Percentiles rank a stretch among this genome's conserved stretches.
Conservation (phyloP, 2,797 vertebrate genomes). For the Diceros bicornis region DNA sequence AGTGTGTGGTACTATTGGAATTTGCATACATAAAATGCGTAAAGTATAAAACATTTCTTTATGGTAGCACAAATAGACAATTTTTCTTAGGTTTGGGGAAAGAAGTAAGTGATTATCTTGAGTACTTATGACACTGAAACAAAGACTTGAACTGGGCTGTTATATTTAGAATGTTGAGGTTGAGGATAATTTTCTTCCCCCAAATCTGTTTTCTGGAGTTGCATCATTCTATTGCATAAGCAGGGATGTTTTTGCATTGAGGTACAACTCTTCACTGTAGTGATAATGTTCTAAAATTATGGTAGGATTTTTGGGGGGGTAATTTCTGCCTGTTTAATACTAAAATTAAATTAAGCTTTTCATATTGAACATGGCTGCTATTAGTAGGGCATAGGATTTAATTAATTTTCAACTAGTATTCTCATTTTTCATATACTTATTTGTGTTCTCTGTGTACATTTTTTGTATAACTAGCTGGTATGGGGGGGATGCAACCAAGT, state of each 20-base stretch:
- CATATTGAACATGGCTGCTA: background rate
- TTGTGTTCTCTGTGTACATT: background rate
- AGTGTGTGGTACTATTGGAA: background rate
- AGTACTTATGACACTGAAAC: background rate
- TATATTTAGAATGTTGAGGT: constrained; percentile 31
- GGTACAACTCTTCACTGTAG: background rate
- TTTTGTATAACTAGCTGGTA: background rate
- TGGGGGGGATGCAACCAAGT: background rate
- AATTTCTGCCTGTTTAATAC: constrained; percentile 33
- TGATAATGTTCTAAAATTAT: constrained; percentile 22
- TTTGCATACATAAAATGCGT: constrained; percentile 38
- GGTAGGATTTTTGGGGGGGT: background rate
- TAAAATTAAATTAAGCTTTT: constrained; percentile 40
- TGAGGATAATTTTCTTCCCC: constrained; percentile 29
- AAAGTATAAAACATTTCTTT: background rate
- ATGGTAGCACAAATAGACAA: background rate
- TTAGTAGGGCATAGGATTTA: background rate
- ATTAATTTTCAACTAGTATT: constrained; percentile 45
- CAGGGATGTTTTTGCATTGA: background rate
- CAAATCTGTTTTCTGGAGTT: background rate
- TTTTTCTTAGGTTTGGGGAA: constrained; percentile 39
- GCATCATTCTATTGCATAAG: background rate
- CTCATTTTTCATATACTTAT: background rate
- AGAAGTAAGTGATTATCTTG: background rate
- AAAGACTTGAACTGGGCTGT: background rate